phyloP scores from a whole-genome alignment of 1,140 invertebrate species.

The Eurosta solidaginis region DNA sequence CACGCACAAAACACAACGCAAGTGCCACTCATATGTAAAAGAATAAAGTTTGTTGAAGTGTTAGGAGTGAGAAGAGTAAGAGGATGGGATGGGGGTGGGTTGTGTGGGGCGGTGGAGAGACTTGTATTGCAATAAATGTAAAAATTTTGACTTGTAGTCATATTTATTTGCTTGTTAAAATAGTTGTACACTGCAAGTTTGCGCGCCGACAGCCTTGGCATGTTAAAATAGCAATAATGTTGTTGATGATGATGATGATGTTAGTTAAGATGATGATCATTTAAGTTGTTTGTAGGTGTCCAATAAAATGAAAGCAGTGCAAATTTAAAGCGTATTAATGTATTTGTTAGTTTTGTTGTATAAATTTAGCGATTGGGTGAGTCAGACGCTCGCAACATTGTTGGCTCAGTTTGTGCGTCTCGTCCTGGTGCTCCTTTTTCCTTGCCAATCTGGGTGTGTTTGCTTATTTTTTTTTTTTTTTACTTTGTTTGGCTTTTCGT shows the following conservation, averaged over 20 bases:
- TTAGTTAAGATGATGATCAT: too few species aligned
- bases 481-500: too few species aligned
- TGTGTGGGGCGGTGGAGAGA: not conserved
- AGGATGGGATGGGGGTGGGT: not conserved
- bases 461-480: too few species aligned
- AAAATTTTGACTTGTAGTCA: conserved; percentile 2
- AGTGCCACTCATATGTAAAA: not conserved
- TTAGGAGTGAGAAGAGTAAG: not conserved
- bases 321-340: too few species aligned
- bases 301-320: too few species aligned
- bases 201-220: not conserved
- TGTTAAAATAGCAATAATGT: not conserved
- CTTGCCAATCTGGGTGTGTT: too few species aligned
- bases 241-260: not conserved
- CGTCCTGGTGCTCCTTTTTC: too few species aligned
- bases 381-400: too few species aligned
- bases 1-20: not conserved
- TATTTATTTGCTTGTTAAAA: conserved; percentile 16
- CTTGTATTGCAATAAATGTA: not conserved
- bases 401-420: too few species aligned
- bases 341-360: too few species aligned
- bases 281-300: too few species aligned
- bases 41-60: not conserved
- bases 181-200: not conserved
- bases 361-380: too few species aligned